Evolutionary conservation across 2,797 vertebrate species (phyloP), one percentile per base, ranked within the genome.

Genomic region (Leucoraja ocellata): DNA sequence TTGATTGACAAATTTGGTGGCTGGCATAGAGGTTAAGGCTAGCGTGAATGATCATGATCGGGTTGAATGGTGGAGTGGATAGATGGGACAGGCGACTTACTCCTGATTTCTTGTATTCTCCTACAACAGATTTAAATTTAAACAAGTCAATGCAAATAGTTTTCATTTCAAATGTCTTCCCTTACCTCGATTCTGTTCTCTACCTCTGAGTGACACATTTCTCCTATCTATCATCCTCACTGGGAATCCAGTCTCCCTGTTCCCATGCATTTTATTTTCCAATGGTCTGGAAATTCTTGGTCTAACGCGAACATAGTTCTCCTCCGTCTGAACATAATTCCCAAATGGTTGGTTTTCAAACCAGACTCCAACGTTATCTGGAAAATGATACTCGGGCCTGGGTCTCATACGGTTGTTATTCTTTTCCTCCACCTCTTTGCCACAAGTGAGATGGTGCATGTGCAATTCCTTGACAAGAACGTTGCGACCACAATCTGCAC

Each of bases 381-480:
- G 73, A 0, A 61, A 36, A 0, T 0, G 76, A 10, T 1, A 83
- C 25, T 93, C 36, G 0, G 95, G 95, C 36, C 94, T 93, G 71
- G 93, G 95, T 79, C 93, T 94, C 10, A 94, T 86, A 63, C 94
- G 94, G 93, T 94, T 94, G 28, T 95, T 97, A 95, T 96, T 96
- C 71, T 94, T 96, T 18, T 95, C 96, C 93, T 96, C 95, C 16
- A 94, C 95, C 0, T 96, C 95, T 93, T 95, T 96, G 16, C 97
- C 97, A 36, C 99, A 99, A 63, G 97, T 91, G 71, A 94, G 94
- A 0, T 98, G 98, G 91, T 99, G 99, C 79, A 97, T 95, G 39
- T 94, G 95, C 78, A 97, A 97, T 73, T 99, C 98, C 93, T 96
- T 97, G 94, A 98, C 93, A 97, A 99, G 96, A 21, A 99, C 93